These are phyloP conservation scores for Bacillus rossius DNA, from an alignment of 1,140 invertebrate species.

Conservation along the genomic window DNA sequence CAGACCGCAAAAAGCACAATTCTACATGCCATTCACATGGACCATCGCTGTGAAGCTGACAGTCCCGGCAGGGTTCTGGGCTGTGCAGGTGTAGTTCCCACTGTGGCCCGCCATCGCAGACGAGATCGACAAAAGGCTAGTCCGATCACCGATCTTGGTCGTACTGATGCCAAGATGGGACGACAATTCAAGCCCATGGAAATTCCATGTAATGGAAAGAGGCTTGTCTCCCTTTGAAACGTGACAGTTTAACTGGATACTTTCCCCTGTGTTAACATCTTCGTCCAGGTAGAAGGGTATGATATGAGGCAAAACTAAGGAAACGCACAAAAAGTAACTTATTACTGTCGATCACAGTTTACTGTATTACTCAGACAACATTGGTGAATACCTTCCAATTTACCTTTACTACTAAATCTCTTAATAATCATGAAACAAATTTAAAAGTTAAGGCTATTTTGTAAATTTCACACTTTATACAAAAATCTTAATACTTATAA, in stretches of 20 bases:
- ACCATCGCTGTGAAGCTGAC: slow-evolving; percentile 55
- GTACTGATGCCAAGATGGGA: slow-evolving; percentile 32
- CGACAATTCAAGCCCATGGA: slow-evolving; percentile 23
- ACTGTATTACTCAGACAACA: no score
- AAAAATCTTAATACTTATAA: no score
- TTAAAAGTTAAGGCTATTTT: no score
- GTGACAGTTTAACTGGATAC: slow-evolving; percentile 35
- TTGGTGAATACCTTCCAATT: no score
- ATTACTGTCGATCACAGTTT: no score
- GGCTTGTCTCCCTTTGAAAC: slow-evolving; percentile 40
- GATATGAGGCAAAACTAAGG: slow-evolving; percentile 51
- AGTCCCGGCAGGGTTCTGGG: slow-evolving; percentile 57
- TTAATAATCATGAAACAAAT: no score
- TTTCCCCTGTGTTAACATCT: slow-evolving; percentile 43
- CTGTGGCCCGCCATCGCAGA: slow-evolving; percentile 66
- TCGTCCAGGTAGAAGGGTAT: slow-evolving; percentile 46
- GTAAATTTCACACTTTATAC: no score
- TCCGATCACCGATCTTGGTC: slow-evolving; percentile 57
- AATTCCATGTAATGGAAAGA: slow-evolving; percentile 33
- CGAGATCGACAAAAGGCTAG: slow-evolving; percentile 70
- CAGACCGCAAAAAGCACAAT: not conserved
- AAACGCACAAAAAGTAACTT: slow-evolving; percentile 38
- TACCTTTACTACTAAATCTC: no score
- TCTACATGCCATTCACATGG: slow-evolving; percentile 53
- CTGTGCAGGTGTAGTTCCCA: slow-evolving; percentile 68